phyloP scores from a whole-genome alignment of 2,797 vertebrate genomes.

The Allobates femoralis region DNA sequence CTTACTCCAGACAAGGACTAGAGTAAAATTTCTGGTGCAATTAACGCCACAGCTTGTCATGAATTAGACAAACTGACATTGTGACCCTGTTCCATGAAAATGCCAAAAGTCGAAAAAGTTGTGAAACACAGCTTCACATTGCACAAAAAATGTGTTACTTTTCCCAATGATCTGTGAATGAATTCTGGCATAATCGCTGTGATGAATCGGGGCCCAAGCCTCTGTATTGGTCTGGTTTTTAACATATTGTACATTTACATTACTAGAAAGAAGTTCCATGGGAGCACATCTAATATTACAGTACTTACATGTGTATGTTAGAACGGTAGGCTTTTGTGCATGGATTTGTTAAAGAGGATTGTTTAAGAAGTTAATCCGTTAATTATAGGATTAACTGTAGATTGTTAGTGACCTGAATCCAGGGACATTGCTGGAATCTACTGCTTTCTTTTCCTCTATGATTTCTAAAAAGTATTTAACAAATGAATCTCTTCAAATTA shows the following conservation, averaged over 20 bases:
- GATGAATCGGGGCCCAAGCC: too few species aligned
- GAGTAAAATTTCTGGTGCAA: too few species aligned
- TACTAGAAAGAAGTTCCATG: neutral
- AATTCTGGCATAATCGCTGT: too few species aligned
- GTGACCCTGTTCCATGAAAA: too few species aligned
- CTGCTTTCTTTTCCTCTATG: conserved; percentile 31
- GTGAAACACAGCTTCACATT: too few species aligned
- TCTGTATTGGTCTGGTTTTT: too few species aligned
- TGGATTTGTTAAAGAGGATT: conserved; percentile 57
- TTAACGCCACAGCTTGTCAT: too few species aligned
- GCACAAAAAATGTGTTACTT: too few species aligned
- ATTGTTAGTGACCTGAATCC: conserved; percentile 59
- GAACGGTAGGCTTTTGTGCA: conserved; percentile 2
- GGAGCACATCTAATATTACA: neutral
- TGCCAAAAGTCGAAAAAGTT: too few species aligned
- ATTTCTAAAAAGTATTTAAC: conserved; percentile 5
- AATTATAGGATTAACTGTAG: conserved; percentile 50
- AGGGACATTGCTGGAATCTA: conserved; percentile 10
- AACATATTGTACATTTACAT: neutral
- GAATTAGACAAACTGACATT: too few species aligned
- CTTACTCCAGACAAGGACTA: too few species aligned
- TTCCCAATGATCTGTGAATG: too few species aligned
- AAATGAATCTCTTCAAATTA: neutral
- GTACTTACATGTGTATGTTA: conserved; percentile 33
- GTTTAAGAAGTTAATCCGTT: conserved; percentile 49